phyloP scores from a whole-genome alignment of 1,140 invertebrate genomes.

The Nomia melanderi region DNA sequence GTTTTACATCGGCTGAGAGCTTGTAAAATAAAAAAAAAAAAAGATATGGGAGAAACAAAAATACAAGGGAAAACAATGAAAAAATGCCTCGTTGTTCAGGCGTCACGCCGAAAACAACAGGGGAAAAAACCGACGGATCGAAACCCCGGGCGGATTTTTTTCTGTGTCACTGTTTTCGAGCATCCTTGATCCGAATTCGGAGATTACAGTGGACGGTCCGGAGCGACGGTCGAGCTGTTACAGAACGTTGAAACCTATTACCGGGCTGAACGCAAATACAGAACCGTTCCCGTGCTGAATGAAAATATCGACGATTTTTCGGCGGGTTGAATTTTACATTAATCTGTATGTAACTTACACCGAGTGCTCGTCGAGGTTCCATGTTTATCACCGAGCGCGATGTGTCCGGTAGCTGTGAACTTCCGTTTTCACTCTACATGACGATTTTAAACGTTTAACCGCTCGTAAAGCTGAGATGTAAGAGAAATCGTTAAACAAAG shows the following conservation, averaged over 20 bases:
- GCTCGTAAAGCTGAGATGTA: too few species aligned
- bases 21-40: neutral
- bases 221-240: neutral
- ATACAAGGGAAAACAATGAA: neutral
- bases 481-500: too few species aligned
- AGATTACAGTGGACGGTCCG: neutral
- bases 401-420: neutral
- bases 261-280: neutral
- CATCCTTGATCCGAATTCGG: neutral
- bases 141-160: neutral
- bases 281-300: neutral
- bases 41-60: neutral
- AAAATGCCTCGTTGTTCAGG: too few species aligned
- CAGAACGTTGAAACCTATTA: neutral
- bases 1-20: slow-evolving; percentile 9
- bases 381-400: neutral
- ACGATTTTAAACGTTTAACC: too few species aligned
- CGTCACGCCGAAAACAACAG: neutral
- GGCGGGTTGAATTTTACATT: neutral
- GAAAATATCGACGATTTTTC: neutral
- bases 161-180: neutral
- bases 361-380: neutral
- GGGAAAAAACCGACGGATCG: neutral
- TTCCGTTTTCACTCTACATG: too few species aligned
- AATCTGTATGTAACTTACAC: neutral